A percentile compares a stretch with the other conserved stretches of the same genome.
Conservation (phyloP, 2,797 vertebrate species). For the Lutra lutra region DNA sequence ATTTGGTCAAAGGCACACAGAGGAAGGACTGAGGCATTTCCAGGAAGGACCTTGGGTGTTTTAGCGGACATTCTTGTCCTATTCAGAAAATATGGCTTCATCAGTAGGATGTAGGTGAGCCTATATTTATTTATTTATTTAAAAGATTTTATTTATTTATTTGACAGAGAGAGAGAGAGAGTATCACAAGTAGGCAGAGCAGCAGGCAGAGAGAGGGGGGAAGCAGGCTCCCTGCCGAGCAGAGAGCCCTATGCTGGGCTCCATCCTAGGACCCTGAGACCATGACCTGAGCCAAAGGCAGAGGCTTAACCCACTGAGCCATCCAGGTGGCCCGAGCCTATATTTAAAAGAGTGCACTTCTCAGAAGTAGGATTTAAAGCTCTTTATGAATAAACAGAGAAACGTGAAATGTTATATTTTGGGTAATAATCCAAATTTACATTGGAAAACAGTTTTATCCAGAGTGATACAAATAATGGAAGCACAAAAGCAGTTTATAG, state of each 20-base stretch:
- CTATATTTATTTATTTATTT: not conserved
- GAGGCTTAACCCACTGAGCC: no score
- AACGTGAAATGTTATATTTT: not conserved
- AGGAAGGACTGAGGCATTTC: not conserved
- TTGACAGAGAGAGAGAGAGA: no score
- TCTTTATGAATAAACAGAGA: slow-evolving; percentile 28
- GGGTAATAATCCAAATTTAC: not conserved
- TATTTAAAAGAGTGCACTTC: not conserved
- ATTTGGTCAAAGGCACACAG: not conserved
- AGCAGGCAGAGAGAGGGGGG: no score
- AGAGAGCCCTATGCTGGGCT: no score
- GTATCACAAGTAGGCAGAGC: no score
- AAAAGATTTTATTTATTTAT: no score
- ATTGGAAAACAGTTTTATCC: not conserved
- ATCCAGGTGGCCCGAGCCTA: no score
- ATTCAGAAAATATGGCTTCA: not conserved
- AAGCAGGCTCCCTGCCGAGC: no score
- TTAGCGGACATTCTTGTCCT: not conserved
- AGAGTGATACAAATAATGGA: not conserved
- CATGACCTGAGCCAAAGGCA: no score
- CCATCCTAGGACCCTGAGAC: no score
- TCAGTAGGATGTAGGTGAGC: not conserved
- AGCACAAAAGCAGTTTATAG: not conserved
- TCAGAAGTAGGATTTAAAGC: not conserved
- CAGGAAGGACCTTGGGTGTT: not conserved